phyloP scores from a whole-genome alignment of 2,113 vertebrate species.

The Rhinogobius similis region DNA sequence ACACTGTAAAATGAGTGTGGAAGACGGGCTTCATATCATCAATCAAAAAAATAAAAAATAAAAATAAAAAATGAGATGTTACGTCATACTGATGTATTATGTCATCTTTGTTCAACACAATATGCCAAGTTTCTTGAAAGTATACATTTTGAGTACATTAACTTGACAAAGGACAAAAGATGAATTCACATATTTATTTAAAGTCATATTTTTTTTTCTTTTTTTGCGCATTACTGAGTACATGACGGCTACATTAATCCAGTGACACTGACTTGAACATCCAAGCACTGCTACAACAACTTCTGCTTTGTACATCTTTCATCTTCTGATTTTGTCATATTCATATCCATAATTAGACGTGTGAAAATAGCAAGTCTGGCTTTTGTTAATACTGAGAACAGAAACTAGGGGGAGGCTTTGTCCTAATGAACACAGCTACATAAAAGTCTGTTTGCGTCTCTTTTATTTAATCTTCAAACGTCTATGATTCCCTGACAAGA shows the following conservation, averaged over 20 bases:
- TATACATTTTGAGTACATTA: too few relatives aligned
- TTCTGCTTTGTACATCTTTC: background rate
- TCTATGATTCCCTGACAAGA: constrained; percentile 19
- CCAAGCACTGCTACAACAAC: background rate
- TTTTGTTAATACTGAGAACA: constrained; percentile 3
- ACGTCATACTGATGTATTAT: background rate
- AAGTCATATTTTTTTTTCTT: background rate
- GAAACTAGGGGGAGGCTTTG: constrained; percentile 1
- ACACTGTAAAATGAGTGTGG: background rate
- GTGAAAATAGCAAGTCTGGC: constrained; percentile 1
- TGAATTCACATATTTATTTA: too few relatives aligned
- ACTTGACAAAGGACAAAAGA: too few relatives aligned
- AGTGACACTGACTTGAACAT: background rate
- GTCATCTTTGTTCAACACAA: too few relatives aligned
- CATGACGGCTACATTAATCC: background rate
- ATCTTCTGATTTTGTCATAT: background rate
- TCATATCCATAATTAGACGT: constrained; percentile 1
- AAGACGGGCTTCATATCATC: too few relatives aligned
- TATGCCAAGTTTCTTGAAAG: background rate
- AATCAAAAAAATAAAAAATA: background rate
- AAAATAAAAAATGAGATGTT: background rate
- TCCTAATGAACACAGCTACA: constrained; percentile 10
- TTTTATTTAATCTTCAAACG: constrained; percentile 21
- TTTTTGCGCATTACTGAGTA: background rate
- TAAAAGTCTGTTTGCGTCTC: constrained; percentile 5